Percentiles rank a stretch among this genome's conserved stretches.
Conservation (phyloP, 2,888 invertebrate genomes). For the Melinaea marsaeus region DNA sequence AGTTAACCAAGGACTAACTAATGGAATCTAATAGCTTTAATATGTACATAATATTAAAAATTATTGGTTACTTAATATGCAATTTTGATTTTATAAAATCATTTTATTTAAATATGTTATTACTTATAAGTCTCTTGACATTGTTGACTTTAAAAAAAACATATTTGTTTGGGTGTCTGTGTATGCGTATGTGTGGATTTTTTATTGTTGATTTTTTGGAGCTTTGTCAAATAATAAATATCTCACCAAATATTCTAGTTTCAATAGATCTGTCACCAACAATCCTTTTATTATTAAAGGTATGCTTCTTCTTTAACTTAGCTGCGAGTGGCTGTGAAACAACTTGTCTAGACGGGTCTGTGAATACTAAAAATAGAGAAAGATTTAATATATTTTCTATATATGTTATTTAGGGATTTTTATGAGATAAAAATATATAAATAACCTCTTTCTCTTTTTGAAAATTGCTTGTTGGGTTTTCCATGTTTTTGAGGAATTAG, state of each 20-base stretch:
- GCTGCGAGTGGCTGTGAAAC: conserved; percentile 54
- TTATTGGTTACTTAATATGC: too few relatives aligned
- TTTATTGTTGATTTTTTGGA: too few relatives aligned
- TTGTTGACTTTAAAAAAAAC: too few relatives aligned
- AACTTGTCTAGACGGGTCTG: conserved; percentile 67
- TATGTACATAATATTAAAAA: too few relatives aligned
- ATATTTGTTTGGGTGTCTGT: too few relatives aligned
- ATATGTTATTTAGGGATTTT: not conserved
- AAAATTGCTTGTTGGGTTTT: conserved; percentile 41
- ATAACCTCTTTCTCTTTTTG: conserved; percentile 54
- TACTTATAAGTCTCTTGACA: too few relatives aligned
- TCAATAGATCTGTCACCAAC: conserved; percentile 50
- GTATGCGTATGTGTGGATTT: too few relatives aligned
- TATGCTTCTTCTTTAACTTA: conserved; percentile 38
- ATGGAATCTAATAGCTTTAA: too few relatives aligned
- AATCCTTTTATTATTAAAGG: conserved; percentile 46
- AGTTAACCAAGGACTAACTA: too few relatives aligned
- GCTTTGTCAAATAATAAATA: too few relatives aligned
- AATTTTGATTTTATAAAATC: too few relatives aligned
- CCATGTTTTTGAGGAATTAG: conserved; percentile 41
- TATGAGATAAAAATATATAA: conserved; percentile 11
- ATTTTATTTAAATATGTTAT: too few relatives aligned
- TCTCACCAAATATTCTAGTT: conserved; percentile 44
- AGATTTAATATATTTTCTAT: not conserved
- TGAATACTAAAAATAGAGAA: conserved; percentile 47